Percentiles rank a stretch among this genome's conserved stretches.
Conservation (phyloP, 1,140 invertebrate species). For the honey bee (Apis mellifera) region Amel_HAv3.1 CM009936.2:17562501-17563000, state of each 20-base stretch:
- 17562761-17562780: slow-evolving; percentile 67
- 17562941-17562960: slow-evolving; percentile 48
- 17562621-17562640: no score
- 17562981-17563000: slow-evolving; percentile 47
- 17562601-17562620: no score
- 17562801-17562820: slow-evolving; percentile 71
- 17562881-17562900: slow-evolving; percentile 73
- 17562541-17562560: no score
- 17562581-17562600: no score
- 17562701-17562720: no score
- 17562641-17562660: no score
- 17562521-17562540: neutral
- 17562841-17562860: slow-evolving; percentile 73
- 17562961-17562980: slow-evolving; percentile 41
- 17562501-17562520: neutral
- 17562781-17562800: slow-evolving; percentile 76
- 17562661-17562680: no score
- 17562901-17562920: slow-evolving; percentile 77
- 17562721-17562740: no score
- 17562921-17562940: slow-evolving; percentile 26
- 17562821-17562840: slow-evolving; percentile 54
- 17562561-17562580: no score
- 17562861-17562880: slow-evolving; percentile 80
- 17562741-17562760: slow-evolving; percentile 14
- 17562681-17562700: no score